Evolutionary conservation across 1,140 invertebrate genomes (phyloP).

Genomic region (Subanguina moxae): DNA sequence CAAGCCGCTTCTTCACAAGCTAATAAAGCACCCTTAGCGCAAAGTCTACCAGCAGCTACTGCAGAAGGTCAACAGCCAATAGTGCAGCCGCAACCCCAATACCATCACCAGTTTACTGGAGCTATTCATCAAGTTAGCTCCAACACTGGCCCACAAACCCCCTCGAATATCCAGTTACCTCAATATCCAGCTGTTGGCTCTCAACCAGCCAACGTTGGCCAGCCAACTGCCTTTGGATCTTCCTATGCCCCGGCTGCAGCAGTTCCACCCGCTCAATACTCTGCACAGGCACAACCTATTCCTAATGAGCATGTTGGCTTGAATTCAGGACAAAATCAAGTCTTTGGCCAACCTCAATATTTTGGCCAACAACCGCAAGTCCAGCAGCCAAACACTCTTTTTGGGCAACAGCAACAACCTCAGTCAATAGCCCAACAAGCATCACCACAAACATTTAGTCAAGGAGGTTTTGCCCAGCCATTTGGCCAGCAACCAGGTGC

Average conservation of each 20-base stretch:
- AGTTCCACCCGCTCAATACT: background rate
- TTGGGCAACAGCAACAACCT: slow-evolving; percentile 15
- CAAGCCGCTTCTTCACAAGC: background rate
- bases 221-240: background rate
- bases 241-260: background rate
- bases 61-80: background rate
- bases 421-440: slow-evolving; percentile 3
- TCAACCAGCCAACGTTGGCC: background rate
- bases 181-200: background rate
- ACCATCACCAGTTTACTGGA: background rate
- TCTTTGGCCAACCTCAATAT: background rate
- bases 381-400: slow-evolving; percentile 7
- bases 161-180: background rate
- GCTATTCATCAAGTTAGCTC: slow-evolving; percentile 2
- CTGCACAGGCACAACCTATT: too few species aligned
- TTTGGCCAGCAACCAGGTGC: background rate
- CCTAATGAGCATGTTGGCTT: background rate
- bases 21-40: background rate
- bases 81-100: slow-evolving; percentile 1
- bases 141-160: background rate
- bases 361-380: background rate
- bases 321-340: slow-evolving; percentile 1
- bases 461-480: slow-evolving; percentile 8
- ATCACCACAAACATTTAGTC: background rate
- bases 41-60: background rate